Base-by-base conservation (phyloP, 2,888 invertebrate species). In the Noctua janthina region DNA sequence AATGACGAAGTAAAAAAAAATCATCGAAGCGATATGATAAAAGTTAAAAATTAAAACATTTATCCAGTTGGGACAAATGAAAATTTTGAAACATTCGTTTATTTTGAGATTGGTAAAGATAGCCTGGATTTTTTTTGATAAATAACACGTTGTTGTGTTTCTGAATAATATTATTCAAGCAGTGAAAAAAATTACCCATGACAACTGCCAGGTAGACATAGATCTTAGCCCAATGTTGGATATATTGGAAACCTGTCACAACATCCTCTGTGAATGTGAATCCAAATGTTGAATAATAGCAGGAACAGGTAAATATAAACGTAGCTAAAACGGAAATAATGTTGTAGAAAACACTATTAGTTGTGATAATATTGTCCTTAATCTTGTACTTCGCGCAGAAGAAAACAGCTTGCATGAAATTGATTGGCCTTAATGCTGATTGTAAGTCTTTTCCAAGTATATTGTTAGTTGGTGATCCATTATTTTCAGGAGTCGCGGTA, bases 131-230 rank as follows among this genome's bases (percentile, higher is more conserved):
- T 81, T 76, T 13, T 29, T 7, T 29, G 0, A 76, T 20, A 17
- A 73, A 39, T 1, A 73, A 5, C 0, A 81, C 71, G 17, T 81
- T 82, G 15, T 56, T 54, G 8, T 54, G 2, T 13, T 39, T 72
- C 8, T 81, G 59, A 15, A 49, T 56, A 23, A 82, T 59, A 64
- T 82, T 81, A n/a, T 35, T 62, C 11, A 17, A 72, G 15, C 13
- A 72, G 59, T 72, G 64, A 17, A 76, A 46, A 35, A 56, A 17
- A 46, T 11, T 59, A n/a, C 76, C 56, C 8, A 49, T 51, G 15
- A 13, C 29, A 29, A 54, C 20, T 11, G 70, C 7, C 29, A 75
- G 5, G 29, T 10, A 54, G 5, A 54, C 13, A 29, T 54, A 51
- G 5, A 70, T 54, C 43, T 20, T 43, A 70, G n/a, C 13, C n/a